Percentiles rank a stretch among this genome's conserved stretches.
These are phyloP conservation scores for Aix galericulata DNA, from an alignment of 2,113 vertebrate species.

Conservation along the genomic window DNA sequence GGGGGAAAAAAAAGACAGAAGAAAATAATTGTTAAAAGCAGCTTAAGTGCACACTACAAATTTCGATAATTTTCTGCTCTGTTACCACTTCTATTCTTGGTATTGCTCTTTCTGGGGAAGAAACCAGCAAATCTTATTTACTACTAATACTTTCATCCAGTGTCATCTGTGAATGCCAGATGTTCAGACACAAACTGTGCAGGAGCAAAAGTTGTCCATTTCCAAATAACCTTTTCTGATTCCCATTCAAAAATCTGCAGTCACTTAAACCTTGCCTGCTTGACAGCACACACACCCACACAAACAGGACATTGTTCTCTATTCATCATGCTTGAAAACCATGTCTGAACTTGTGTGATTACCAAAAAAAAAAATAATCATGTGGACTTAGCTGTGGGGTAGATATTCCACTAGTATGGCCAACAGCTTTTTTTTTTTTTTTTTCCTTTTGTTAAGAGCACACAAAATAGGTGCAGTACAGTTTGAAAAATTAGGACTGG, in stretches of 20 bases:
- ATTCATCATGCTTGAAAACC: slow-evolving; percentile 25
- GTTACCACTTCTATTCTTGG: background rate
- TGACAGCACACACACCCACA: slow-evolving; percentile 20
- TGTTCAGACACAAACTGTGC: background rate
- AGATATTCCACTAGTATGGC: background rate
- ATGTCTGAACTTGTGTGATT: slow-evolving; percentile 49
- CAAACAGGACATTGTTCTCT: slow-evolving; percentile 38
- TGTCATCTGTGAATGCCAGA: background rate
- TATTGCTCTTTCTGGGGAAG: background rate
- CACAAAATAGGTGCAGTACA: background rate
- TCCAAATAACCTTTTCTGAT: slow-evolving; percentile 43
- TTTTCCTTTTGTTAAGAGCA: background rate
- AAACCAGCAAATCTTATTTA: background rate
- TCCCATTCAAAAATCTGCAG: slow-evolving; percentile 49
- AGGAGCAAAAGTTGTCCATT: background rate
- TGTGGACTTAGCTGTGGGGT: slow-evolving; percentile 23
- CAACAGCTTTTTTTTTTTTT: background rate
- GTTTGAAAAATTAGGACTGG: background rate
- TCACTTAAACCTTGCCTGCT: background rate
- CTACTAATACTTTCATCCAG: background rate
- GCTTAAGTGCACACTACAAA: slow-evolving; percentile 1
- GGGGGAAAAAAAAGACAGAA: background rate
- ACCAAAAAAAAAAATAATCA: slow-evolving; percentile 12
- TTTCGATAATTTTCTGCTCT: background rate
- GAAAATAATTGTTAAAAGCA: slow-evolving; percentile 1